A percentile compares a stretch with the other conserved stretches of the same genome.
These are phyloP conservation scores for Formica exsecta DNA, from an alignment of 1,140 invertebrate species.

Conservation along the genomic window DNA sequence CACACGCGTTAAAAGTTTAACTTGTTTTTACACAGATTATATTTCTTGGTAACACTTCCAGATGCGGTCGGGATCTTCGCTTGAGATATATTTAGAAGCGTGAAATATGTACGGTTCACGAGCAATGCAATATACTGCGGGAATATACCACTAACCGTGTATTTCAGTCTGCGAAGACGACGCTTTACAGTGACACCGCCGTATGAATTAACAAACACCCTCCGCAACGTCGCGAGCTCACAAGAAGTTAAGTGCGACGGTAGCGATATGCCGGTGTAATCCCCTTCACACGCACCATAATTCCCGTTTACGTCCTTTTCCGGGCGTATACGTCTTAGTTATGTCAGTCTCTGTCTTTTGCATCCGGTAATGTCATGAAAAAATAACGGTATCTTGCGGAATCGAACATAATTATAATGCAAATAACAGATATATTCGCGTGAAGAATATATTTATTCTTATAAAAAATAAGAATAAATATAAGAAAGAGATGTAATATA, in stretches of 20 bases:
- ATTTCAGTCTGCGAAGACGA: constrained; percentile 72
- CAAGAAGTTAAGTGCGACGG: constrained; percentile 67
- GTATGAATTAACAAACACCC: constrained; percentile 75
- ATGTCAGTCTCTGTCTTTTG: constrained; percentile 15
- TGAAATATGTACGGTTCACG: constrained; percentile 65
- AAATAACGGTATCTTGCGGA: background rate
- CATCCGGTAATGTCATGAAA: constrained; percentile 12
- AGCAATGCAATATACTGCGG: constrained; percentile 67
- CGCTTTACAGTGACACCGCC: constrained; percentile 73
- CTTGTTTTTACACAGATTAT: background rate
- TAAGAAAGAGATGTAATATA: background rate
- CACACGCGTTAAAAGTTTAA: constrained; percentile 18
- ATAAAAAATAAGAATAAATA: background rate
- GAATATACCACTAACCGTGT: constrained; percentile 43
- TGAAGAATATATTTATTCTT: background rate
- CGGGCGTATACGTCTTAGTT: constrained; percentile 47
- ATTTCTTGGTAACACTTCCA: constrained; percentile 32
- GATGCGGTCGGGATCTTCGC: constrained; percentile 50
- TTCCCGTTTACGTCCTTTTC: constrained; percentile 70
- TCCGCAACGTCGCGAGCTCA: constrained; percentile 39
- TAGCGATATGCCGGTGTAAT: constrained; percentile 65
- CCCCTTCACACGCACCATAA: constrained; percentile 67
- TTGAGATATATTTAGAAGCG: constrained; percentile 71
- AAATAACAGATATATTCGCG: background rate
- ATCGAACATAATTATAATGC: background rate